Percentiles rank a stretch among this genome's conserved stretches.
Conservation (phyloP, 1,140 invertebrate species). For the Hyles euphorbiae region DNA sequence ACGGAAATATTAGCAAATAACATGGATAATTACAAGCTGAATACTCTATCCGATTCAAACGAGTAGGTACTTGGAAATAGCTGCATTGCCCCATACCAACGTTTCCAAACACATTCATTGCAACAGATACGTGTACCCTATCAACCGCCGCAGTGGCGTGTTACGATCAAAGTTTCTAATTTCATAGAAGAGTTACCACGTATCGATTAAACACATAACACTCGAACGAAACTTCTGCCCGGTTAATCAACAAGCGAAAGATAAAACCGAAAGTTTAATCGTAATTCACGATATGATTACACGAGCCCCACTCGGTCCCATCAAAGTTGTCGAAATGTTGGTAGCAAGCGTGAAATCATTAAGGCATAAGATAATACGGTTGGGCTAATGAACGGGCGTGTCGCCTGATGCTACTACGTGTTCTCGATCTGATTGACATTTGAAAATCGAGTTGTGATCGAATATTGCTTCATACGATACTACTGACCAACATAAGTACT, state of each 20-base stretch:
- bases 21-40: too few relatives aligned
- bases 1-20: too few relatives aligned
- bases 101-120: neutral
- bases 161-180: neutral
- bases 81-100: neutral
- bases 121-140: neutral
- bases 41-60: too few relatives aligned
- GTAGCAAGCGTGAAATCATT: slow-evolving; percentile 62
- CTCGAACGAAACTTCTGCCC: slow-evolving; percentile 46
- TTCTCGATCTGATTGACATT: neutral
- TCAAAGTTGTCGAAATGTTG: slow-evolving; percentile 57
- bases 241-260: slow-evolving; percentile 54
- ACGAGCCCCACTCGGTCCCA: slow-evolving; percentile 27
- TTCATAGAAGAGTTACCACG: slow-evolving; percentile 40
- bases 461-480: neutral
- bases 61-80: neutral
- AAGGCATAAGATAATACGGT: slow-evolving; percentile 58
- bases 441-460: neutral
- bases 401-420: slow-evolving; percentile 1
- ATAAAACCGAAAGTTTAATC: slow-evolving; percentile 63
- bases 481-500: too few relatives aligned
- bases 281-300: slow-evolving; percentile 62
- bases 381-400: slow-evolving; percentile 48
- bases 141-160: too few relatives aligned
- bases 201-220: slow-evolving; percentile 59